Percentiles rank a stretch among this genome's conserved stretches.
Evolutionary conservation across 2,113 vertebrate genomes (phyloP).

Genomic region (Spheniscus mendiculus): DNA sequence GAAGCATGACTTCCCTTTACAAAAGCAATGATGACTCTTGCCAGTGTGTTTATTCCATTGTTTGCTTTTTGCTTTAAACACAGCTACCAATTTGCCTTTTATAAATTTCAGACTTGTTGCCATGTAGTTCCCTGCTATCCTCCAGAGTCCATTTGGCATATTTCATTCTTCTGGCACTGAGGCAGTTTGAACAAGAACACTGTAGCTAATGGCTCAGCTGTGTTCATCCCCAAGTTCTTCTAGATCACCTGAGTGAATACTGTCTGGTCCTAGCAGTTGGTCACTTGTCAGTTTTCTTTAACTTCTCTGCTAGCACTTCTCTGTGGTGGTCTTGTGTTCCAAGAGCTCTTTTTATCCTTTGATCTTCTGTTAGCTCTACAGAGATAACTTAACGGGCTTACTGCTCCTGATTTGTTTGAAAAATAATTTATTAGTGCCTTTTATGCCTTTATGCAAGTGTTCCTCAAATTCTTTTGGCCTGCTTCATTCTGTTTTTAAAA

Average conservation of each 20-base stretch:
- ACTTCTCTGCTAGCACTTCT: neutral
- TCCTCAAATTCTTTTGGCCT: neutral
- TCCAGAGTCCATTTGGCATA: neutral
- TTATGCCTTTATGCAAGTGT: neutral
- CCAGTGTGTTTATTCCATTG: neutral
- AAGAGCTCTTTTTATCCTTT: neutral
- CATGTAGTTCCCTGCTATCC: neutral
- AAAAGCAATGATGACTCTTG: neutral
- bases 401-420: neutral
- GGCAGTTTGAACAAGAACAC: neutral
- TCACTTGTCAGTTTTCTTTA: neutral
- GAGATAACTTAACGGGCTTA: neutral
- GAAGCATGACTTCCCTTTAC: neutral
- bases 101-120: neutral
- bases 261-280: neutral
- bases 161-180: neutral
- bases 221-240: neutral
- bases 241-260: neutral
- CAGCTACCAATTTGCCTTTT: neutral
- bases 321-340: neutral
- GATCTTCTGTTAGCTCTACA: neutral
- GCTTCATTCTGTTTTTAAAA: neutral
- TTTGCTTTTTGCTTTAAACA: neutral
- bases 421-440: neutral
- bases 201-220: neutral